Conservation (phyloP, 2,888 invertebrate genomes). For the Plusia festucae region DNA sequence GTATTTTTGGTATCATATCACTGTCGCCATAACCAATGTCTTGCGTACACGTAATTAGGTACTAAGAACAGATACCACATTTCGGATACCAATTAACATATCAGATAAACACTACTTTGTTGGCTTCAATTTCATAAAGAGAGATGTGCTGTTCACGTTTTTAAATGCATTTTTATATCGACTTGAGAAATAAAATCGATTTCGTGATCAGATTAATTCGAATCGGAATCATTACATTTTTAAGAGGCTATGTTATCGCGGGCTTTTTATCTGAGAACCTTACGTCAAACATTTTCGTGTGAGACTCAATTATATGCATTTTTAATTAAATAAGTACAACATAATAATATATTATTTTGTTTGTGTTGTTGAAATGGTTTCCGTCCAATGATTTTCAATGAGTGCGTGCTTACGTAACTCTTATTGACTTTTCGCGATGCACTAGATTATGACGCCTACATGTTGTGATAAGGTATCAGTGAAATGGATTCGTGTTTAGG, state of each 20-base stretch:
- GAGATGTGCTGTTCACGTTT: slow-evolving; percentile 55
- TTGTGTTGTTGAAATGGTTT: neutral
- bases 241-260: slow-evolving; percentile 30
- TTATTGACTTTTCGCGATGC: slow-evolving; percentile 51
- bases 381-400: slow-evolving; percentile 3
- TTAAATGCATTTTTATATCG: slow-evolving; percentile 30
- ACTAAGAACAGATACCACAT: slow-evolving; percentile 62
- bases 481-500: slow-evolving; percentile 65
- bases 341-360: neutral
- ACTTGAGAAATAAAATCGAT: slow-evolving; percentile 50
- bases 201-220: slow-evolving; percentile 57
- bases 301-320: slow-evolving; percentile 20
- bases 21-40: slow-evolving; percentile 55
- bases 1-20: slow-evolving; percentile 50
- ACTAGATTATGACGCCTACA: slow-evolving; percentile 57
- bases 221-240: slow-evolving; percentile 39
- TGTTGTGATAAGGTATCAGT: slow-evolving; percentile 67
- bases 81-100: slow-evolving; percentile 69
- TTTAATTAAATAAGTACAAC: slow-evolving; percentile 26
- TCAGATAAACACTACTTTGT: slow-evolving; percentile 62
- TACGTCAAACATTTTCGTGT: slow-evolving; percentile 38
- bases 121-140: slow-evolving; percentile 60
- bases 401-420: slow-evolving; percentile 41
- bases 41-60: slow-evolving; percentile 62
- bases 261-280: slow-evolving; percentile 44